Evolutionary conservation across 1,140 invertebrate species (phyloP).

Genomic region (Gryllus bimaculatus): DNA sequence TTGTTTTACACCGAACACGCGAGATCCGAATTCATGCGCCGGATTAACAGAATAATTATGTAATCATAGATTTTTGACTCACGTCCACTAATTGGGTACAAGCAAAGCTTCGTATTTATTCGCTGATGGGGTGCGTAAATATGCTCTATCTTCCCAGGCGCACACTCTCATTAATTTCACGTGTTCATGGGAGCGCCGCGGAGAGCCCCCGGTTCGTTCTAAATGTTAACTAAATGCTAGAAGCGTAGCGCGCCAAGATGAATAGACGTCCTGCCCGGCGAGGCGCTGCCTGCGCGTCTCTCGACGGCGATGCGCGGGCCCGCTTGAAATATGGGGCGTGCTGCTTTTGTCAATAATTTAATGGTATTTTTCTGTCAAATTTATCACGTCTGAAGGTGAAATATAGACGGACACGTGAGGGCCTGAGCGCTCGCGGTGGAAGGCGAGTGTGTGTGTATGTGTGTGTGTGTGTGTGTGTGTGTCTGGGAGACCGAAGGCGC

Average conservation of each 20-base stretch:
- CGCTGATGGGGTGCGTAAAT: not conserved
- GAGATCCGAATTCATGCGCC: not conserved
- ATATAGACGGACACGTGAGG: not conserved
- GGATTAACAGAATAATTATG: slow-evolving; percentile 1
- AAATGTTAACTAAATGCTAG: slow-evolving; percentile 5
- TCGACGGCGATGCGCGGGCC: not conserved
- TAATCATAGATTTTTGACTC: not conserved
- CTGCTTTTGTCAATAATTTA: slow-evolving; percentile 1
- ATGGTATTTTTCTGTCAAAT: slow-evolving; percentile 5
- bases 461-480: too few species aligned
- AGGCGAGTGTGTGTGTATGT: too few species aligned
- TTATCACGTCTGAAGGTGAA: slow-evolving; percentile 4
- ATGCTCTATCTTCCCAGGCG: not conserved
- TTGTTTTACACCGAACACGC: not conserved
- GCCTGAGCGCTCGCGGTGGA: too few species aligned
- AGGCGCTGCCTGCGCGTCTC: not conserved
- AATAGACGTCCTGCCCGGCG: not conserved
- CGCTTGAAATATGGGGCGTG: not conserved
- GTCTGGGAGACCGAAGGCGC: too few species aligned
- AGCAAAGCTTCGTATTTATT: not conserved
- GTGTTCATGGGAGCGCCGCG: not conserved
- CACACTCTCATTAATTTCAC: not conserved
- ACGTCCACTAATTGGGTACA: not conserved
- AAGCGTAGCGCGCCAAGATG: not conserved
- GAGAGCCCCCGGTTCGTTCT: not conserved